These are phyloP conservation scores for Apogon hyalosoma DNA, from an alignment of 2,797 vertebrate genomes.

Conservation along the genomic window DNA sequence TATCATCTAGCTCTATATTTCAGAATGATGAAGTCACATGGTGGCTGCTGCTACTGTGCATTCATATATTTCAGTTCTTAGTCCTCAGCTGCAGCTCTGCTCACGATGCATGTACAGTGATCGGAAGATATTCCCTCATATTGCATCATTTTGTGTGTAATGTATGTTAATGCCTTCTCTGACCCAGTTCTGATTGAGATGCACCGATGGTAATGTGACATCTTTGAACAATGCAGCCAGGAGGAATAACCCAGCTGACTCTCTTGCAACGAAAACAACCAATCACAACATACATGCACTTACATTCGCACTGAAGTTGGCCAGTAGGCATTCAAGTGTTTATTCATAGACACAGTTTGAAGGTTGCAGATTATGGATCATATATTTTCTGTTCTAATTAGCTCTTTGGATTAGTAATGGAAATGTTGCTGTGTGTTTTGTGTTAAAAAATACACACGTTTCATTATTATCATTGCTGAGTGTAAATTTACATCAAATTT, in stretches of 20 bases:
- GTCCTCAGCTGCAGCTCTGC: constrained; percentile 5
- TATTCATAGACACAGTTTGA: constrained; percentile 60
- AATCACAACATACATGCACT: constrained; percentile 48
- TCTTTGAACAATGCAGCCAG: constrained; percentile 65
- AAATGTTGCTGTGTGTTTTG: constrained; percentile 29
- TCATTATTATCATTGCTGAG: constrained; percentile 38
- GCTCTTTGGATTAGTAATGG: constrained; percentile 51
- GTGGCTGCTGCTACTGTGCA: neutral
- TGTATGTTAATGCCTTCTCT: constrained; percentile 69
- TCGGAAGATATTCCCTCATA: constrained; percentile 48
- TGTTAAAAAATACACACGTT: constrained; percentile 41
- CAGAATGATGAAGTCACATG: too few relatives aligned
- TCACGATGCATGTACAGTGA: constrained; percentile 15
- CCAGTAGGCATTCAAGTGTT: constrained; percentile 58
- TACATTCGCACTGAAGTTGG: constrained; percentile 30
- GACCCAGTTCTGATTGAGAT: constrained; percentile 78
- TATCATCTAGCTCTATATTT: neutral
- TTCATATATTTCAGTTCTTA: constrained; percentile 6
- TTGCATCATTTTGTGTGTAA: constrained; percentile 66
- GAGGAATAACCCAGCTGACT: constrained; percentile 59
- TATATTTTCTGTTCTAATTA: constrained; percentile 64
- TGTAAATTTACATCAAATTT: constrained; percentile 51
- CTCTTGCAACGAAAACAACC: constrained; percentile 51
- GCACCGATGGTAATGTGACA: constrained; percentile 50
- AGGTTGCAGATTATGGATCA: constrained; percentile 57